Evolutionary conservation across 1,140 invertebrate genomes (phyloP).

Genomic region (Zaprionus davidi): DNA sequence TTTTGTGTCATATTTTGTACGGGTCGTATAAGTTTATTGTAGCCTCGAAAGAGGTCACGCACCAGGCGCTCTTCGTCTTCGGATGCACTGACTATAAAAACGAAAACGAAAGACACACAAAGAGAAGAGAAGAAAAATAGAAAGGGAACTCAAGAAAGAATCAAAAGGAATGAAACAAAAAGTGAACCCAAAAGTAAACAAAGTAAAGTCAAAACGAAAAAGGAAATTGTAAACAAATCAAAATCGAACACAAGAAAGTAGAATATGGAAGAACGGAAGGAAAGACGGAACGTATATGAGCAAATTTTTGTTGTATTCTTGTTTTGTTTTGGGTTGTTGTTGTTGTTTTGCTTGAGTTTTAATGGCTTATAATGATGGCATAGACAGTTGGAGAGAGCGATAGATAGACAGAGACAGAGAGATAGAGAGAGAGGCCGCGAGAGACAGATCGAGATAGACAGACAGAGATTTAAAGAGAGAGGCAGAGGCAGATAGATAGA

Average conservation of each 20-base stretch:
- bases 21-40: slow-evolving; percentile 99
- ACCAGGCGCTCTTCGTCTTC: slow-evolving; percentile 98
- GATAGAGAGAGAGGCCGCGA: slow-evolving; percentile 40
- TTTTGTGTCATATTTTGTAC: slow-evolving; percentile 99
- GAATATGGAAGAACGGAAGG: slow-evolving; percentile 61
- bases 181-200: background rate
- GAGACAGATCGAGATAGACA: slow-evolving; percentile 34
- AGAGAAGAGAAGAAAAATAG: slow-evolving; percentile 5
- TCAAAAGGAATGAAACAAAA: background rate
- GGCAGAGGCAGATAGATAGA: slow-evolving; percentile 37
- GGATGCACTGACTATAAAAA: slow-evolving; percentile 83
- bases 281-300: slow-evolving; percentile 69
- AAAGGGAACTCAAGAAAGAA: slow-evolving; percentile 6
- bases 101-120: slow-evolving; percentile 28
- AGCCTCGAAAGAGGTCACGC: slow-evolving; percentile 98
- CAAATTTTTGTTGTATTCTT: slow-evolving; percentile 63
- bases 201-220: slow-evolving; percentile 1
- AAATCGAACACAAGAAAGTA: slow-evolving; percentile 35
- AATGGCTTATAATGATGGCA: slow-evolving; percentile 59
- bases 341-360: slow-evolving; percentile 46
- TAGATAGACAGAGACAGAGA: slow-evolving; percentile 42
- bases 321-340: slow-evolving; percentile 50
- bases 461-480: slow-evolving; percentile 36
- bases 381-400: slow-evolving; percentile 35
- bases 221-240: background rate